Conservation (phyloP, 2,888 invertebrate genomes). For the Sclerodermus sp. region DNA sequence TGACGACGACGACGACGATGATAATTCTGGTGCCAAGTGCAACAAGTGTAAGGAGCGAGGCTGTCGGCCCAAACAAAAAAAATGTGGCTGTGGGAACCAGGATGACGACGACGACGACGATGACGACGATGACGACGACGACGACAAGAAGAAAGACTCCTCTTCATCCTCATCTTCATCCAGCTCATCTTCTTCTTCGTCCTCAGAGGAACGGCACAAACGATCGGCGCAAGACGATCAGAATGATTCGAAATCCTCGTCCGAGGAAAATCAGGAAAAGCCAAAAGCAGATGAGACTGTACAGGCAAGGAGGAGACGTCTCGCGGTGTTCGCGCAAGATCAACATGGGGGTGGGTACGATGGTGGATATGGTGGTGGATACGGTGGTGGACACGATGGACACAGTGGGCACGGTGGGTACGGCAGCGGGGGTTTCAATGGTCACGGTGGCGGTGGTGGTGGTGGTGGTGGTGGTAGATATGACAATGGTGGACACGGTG, state of each 20-base stretch:
- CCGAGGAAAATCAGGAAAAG: constrained; percentile 3
- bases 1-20: constrained; percentile 7
- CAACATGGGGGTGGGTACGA: neutral
- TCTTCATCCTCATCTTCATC: constrained; percentile 2
- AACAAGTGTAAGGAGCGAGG: no score
- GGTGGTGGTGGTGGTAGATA: no score
- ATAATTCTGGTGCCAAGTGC: neutral
- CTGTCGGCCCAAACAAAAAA: no score
- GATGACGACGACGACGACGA: constrained; percentile 1
- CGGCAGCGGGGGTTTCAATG: no score
- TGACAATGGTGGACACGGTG: no score
- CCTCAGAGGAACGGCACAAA: neutral
- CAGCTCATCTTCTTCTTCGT: neutral
- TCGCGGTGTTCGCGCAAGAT: neutral
- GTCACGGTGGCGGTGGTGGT: no score
- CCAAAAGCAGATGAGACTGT: neutral
- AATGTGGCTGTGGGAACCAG: neutral
- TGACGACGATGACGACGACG: constrained; percentile 5
- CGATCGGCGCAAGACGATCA: neutral
- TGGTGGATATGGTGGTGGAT: no score
- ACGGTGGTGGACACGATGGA: no score
- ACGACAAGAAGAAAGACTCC: constrained; percentile 3
- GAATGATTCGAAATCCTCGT: constrained; percentile 2
- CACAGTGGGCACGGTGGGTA: no score
- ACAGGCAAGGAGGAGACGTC: neutral